Evolutionary conservation across 2,888 invertebrate genomes (phyloP).

Genomic region (Pantelozetes paolii): DNA sequence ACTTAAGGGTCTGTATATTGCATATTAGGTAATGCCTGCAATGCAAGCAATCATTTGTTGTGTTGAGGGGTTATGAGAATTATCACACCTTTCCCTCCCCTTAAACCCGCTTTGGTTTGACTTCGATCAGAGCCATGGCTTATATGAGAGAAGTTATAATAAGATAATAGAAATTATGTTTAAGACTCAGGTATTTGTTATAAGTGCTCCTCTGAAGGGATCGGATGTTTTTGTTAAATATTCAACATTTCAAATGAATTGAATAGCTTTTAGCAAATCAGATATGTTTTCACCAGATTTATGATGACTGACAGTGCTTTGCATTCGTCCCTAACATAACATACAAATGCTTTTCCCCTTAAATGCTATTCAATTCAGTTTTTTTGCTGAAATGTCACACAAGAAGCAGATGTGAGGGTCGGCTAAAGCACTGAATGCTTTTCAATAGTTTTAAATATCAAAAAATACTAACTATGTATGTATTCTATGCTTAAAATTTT

Average conservation of each 20-base stretch:
- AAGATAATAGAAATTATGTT: constrained; percentile 13
- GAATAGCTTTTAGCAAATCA: constrained; percentile 23
- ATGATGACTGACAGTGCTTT: constrained; percentile 23
- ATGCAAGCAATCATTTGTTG: too few relatives aligned
- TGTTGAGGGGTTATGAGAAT: constrained; percentile 11
- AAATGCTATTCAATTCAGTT: not conserved
- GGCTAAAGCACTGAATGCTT: not conserved
- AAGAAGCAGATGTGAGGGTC: constrained; percentile 15
- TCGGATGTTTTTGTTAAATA: not conserved
- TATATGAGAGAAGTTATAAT: constrained; percentile 11
- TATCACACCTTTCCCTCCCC: constrained; percentile 9
- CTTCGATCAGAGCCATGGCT: not conserved
- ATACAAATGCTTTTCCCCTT: not conserved
- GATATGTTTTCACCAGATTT: constrained; percentile 24
- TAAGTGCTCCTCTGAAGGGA: not conserved
- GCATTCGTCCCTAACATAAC: not conserved
- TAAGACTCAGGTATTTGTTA: too few relatives aligned
- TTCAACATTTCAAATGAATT: not conserved
- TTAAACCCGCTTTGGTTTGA: constrained; percentile 20
- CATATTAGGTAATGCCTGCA: constrained; percentile 14
- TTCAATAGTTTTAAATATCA: not conserved
- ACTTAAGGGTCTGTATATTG: not conserved
- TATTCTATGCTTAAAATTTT: not conserved
- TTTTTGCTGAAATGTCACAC: constrained; percentile 17
- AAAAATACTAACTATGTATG: not conserved